phyloP scores from a whole-genome alignment of 2,113 vertebrate genomes.

The Pavo muticus region DNA sequence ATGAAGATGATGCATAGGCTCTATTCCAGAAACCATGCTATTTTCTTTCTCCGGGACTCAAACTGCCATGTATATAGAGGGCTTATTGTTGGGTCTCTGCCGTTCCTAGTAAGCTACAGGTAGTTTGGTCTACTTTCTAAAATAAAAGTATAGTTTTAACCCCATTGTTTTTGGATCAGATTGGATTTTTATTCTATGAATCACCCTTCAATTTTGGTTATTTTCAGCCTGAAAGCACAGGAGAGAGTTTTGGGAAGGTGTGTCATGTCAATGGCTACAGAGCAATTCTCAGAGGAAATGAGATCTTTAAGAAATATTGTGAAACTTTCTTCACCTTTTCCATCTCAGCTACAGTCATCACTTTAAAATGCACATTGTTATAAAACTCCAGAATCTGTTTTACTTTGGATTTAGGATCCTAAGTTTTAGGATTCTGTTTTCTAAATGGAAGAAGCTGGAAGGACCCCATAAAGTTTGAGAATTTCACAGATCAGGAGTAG shows the following conservation, averaged over 20 bases:
- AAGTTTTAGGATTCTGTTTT: not conserved
- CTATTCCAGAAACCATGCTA: not conserved
- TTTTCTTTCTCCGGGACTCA: not conserved
- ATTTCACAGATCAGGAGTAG: not conserved
- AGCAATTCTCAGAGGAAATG: not conserved
- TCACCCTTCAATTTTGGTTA: not conserved
- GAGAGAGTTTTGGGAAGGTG: not conserved
- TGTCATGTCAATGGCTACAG: not conserved
- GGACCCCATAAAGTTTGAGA: not conserved
- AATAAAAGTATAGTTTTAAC: not conserved
- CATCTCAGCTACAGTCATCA: not conserved
- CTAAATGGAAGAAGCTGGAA: not conserved
- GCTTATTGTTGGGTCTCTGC: fast-evolving
- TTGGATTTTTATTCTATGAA: not conserved
- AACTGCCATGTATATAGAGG: too few relatives aligned
- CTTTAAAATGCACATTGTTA: not conserved
- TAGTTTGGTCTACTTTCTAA: not conserved
- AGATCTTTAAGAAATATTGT: not conserved
- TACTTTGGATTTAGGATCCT: not conserved
- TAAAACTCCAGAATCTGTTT: not conserved
- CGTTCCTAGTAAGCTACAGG: not conserved
- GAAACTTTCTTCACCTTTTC: not conserved
- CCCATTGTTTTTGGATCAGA: not conserved
- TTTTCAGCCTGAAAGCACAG: not conserved
- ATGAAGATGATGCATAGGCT: not conserved